A percentile compares a stretch with the other conserved stretches of the same genome.
Evolutionary conservation across 2,113 vertebrate genomes (phyloP).

Genomic region (Podocnemis expansa): DNA sequence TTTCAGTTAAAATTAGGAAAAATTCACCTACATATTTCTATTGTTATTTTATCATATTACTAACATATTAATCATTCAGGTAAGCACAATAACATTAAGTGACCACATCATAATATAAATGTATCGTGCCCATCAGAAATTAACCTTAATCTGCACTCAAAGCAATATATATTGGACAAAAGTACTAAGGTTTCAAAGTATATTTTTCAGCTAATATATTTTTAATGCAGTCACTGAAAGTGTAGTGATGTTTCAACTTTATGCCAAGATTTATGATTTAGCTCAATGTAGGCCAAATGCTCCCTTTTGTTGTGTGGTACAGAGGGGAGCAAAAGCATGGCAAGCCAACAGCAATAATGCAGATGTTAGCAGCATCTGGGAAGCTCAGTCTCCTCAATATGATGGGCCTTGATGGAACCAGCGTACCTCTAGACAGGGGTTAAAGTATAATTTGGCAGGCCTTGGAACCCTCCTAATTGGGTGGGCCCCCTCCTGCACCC

Average conservation of each 20-base stretch:
- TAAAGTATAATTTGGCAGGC: too few relatives aligned
- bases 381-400: rapidly evolving
- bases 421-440: too few relatives aligned
- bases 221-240: neutral
- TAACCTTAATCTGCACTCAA: conserved; percentile 54
- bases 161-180: conserved; percentile 35
- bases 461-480: too few relatives aligned
- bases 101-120: neutral
- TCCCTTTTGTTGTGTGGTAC: neutral
- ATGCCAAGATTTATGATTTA: neutral
- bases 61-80: conserved; percentile 59
- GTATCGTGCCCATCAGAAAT: conserved; percentile 45
- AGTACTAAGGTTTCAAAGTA: neutral
- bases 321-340: neutral
- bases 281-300: neutral
- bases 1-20: conserved; percentile 54
- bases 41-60: conserved; percentile 57
- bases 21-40: conserved; percentile 44
- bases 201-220: neutral
- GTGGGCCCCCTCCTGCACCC: too few relatives aligned
- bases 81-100: conserved; percentile 16
- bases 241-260: neutral
- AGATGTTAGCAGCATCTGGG: neutral
- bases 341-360: neutral
- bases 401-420: neutral